phyloP scores from a whole-genome alignment of 2,888 invertebrate species.

The Rambutsinella grinnellia region DNA sequence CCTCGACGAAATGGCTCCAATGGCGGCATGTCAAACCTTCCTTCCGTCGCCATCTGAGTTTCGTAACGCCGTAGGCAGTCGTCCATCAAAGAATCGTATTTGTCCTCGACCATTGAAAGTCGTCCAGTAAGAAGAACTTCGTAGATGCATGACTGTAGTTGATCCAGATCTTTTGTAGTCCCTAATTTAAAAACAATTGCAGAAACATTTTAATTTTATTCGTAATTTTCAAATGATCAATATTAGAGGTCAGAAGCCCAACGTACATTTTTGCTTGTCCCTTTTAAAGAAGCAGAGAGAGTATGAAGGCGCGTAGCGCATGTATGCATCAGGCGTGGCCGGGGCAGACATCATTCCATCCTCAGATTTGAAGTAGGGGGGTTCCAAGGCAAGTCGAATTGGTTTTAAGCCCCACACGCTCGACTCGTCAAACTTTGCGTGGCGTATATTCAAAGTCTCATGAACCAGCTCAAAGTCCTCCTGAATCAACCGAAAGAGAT shows the following conservation, averaged over 20 bases:
- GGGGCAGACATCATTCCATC: constrained; percentile 47
- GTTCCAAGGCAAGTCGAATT: constrained; percentile 36
- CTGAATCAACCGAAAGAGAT: constrained; percentile 11
- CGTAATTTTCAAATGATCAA: background rate
- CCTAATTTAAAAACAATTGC: constrained; percentile 41
- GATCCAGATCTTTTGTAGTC: constrained; percentile 57
- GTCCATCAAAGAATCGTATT: constrained; percentile 42
- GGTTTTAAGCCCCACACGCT: constrained; percentile 60
- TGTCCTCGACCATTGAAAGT: constrained; percentile 6
- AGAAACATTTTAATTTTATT: background rate
- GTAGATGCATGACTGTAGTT: constrained; percentile 49
- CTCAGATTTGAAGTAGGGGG: constrained; percentile 60
- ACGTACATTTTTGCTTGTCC: constrained; percentile 62
- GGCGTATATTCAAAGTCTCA: background rate
- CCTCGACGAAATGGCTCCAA: constrained; percentile 8
- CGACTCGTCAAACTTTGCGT: constrained; percentile 51
- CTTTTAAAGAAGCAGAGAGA: constrained; percentile 35
- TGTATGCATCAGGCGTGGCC: constrained; percentile 12
- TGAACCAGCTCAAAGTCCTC: constrained; percentile 24
- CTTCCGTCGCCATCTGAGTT: constrained; percentile 12
- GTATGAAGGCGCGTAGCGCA: background rate
- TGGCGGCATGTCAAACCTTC: constrained; percentile 7
- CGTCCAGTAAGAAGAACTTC: constrained; percentile 35
- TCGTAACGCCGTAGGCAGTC: constrained; percentile 24
- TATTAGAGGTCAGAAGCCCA: background rate